Percentiles rank a stretch among this genome's conserved stretches.
These are phyloP conservation scores for Luehdorfia chinensis DNA, from an alignment of 1,140 invertebrate genomes.

Conservation along the genomic window DNA sequence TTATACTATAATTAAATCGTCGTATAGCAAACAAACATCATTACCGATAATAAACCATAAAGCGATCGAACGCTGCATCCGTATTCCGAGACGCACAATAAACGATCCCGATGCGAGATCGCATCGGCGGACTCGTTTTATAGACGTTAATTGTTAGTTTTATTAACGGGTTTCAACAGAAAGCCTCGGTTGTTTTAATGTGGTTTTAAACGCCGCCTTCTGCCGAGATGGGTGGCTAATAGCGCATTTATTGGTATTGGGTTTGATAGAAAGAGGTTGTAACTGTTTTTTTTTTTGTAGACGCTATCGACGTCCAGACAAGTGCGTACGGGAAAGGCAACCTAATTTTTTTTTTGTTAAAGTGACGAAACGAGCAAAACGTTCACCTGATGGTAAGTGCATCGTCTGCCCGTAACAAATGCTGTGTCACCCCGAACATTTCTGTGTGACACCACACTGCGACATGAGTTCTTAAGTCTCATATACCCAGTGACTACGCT, in stretches of 20 bases:
- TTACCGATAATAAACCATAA: constrained; percentile 26
- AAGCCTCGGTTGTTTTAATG: constrained; percentile 25
- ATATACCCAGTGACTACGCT: too few relatives aligned
- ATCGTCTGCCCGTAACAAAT: too few relatives aligned
- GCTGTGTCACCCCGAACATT: too few relatives aligned
- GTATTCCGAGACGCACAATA: constrained; percentile 40
- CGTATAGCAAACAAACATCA: constrained; percentile 12
- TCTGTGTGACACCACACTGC: too few relatives aligned
- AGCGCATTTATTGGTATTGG: constrained; percentile 50
- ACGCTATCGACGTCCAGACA: constrained; percentile 15
- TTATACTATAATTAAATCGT: constrained; percentile 7
- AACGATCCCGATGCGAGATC: constrained; percentile 29
- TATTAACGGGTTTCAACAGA: constrained; percentile 28
- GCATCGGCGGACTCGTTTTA: constrained; percentile 35
- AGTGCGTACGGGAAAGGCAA: neutral
- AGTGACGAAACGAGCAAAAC: too few relatives aligned
- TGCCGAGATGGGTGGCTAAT: constrained; percentile 51
- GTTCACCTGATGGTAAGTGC: too few relatives aligned
- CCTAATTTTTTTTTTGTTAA: too few relatives aligned
- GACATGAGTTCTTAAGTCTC: too few relatives aligned
- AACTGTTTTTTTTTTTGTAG: constrained; percentile 20
- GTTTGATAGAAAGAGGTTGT: constrained; percentile 36
- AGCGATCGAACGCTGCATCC: constrained; percentile 31
- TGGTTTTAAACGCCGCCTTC: constrained; percentile 32
- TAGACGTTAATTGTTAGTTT: constrained; percentile 63